phyloP scores from a whole-genome alignment of 2,888 invertebrate genomes.

The Megaustenia siamemsis region DNA sequence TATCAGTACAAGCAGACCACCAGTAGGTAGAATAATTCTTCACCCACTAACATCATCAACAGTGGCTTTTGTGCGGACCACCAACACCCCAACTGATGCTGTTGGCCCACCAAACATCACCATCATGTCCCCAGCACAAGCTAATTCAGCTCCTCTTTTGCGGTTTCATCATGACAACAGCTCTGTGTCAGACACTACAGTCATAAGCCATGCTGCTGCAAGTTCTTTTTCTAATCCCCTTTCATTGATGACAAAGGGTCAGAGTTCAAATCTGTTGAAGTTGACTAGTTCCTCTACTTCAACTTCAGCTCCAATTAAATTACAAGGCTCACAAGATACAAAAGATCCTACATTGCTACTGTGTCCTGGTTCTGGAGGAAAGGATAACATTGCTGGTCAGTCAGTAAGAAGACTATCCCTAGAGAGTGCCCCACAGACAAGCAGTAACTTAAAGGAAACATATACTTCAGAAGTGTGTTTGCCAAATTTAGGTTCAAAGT shows the following conservation, averaged over 20 bases:
- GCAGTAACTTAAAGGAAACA: neutral
- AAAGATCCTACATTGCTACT: neutral
- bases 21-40: neutral
- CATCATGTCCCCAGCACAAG: slow-evolving; percentile 38
- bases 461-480: neutral
- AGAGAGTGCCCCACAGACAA: neutral
- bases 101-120: slow-evolving; percentile 51
- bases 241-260: neutral
- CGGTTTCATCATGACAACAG: slow-evolving; percentile 22
- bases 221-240: neutral
- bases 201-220: neutral
- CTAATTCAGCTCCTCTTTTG: neutral
- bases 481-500: neutral
- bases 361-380: neutral
- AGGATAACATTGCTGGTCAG: neutral
- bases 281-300: neutral
- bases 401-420: neutral
- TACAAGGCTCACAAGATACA: neutral
- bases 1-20: neutral
- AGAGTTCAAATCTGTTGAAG: neutral
- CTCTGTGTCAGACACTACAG: neutral
- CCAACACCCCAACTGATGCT: slow-evolving; percentile 45
- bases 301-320: neutral
- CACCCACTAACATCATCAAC: slow-evolving; percentile 12
- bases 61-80: slow-evolving; percentile 19